phyloP scores from a whole-genome alignment of 2,113 vertebrate genomes.

The Nibea albiflora region DNA sequence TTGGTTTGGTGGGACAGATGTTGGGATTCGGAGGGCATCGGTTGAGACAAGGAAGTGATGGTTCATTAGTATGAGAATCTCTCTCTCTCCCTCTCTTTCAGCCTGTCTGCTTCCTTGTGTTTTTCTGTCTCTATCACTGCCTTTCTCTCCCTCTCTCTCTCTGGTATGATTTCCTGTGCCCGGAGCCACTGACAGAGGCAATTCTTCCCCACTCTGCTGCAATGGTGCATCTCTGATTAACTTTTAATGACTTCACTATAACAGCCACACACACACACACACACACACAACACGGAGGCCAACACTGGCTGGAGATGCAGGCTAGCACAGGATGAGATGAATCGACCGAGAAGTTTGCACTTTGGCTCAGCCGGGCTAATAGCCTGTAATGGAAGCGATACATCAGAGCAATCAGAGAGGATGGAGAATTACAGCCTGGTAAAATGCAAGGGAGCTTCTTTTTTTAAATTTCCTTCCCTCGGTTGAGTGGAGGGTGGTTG shows the following conservation, averaged over 20 bases:
- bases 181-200: constrained; percentile 78
- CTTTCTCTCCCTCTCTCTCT: constrained; percentile 43
- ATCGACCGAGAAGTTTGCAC: constrained; percentile 54
- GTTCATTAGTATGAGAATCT: constrained; percentile 77
- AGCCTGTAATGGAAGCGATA: constrained; percentile 53
- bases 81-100: constrained; percentile 50
- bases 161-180: constrained; percentile 79
- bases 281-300: constrained; percentile 17
- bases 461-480: not conserved
- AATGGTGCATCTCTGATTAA: constrained; percentile 79
- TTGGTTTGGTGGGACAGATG: constrained; percentile 79
- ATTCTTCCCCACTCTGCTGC: constrained; percentile 73
- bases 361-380: constrained; percentile 52
- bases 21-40: constrained; percentile 72
- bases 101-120: constrained; percentile 61
- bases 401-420: constrained; percentile 19
- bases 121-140: constrained; percentile 68
- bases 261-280: constrained; percentile 53
- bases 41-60: constrained; percentile 78
- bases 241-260: constrained; percentile 78
- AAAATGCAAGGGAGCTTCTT: constrained; percentile 12
- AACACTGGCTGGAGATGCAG: constrained; percentile 42
- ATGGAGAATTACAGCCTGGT: constrained; percentile 24
- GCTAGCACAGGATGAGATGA: constrained; percentile 53
- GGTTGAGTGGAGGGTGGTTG: constrained; percentile 2